Conservation (phyloP, 2,888 invertebrate genomes). For the Drosophila nigritarsus region DNA sequence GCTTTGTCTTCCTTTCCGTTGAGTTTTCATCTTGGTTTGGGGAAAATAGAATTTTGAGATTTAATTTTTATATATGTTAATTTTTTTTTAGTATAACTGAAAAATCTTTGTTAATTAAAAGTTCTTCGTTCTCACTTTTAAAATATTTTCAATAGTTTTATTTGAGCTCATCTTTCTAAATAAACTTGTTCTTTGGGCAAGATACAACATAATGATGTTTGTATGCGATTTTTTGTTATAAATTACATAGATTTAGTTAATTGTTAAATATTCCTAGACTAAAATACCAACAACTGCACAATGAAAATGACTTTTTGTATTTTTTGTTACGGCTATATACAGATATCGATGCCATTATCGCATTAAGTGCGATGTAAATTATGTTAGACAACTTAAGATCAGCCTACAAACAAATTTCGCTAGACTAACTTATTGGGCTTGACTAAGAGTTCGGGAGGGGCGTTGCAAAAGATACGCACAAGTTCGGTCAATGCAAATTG, state of each 20-base stretch:
- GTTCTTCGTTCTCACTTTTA: constrained; percentile 7
- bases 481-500: constrained; percentile 64
- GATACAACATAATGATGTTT: constrained; percentile 77
- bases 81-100: neutral
- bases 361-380: constrained; percentile 43
- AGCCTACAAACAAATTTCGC: constrained; percentile 72
- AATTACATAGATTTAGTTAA: constrained; percentile 73
- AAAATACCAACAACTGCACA: constrained; percentile 79
- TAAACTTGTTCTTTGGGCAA: constrained; percentile 83
- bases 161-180: constrained; percentile 73
- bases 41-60: neutral
- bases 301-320: constrained; percentile 65
- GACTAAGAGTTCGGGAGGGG: constrained; percentile 60
- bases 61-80: neutral
- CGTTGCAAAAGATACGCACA: constrained; percentile 43
- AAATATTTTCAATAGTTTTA: constrained; percentile 63
- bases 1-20: neutral
- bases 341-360: constrained; percentile 43
- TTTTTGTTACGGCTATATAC: constrained; percentile 59
- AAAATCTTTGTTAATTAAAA: constrained; percentile 3
- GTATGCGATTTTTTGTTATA: constrained; percentile 68
- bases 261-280: constrained; percentile 72
- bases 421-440: constrained; percentile 73
- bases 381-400: constrained; percentile 52
- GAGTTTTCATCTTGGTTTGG: neutral